These are phyloP conservation scores for Cosmopolites sordidus DNA, from an alignment of 2,888 invertebrate species.

Conservation along the genomic window DNA sequence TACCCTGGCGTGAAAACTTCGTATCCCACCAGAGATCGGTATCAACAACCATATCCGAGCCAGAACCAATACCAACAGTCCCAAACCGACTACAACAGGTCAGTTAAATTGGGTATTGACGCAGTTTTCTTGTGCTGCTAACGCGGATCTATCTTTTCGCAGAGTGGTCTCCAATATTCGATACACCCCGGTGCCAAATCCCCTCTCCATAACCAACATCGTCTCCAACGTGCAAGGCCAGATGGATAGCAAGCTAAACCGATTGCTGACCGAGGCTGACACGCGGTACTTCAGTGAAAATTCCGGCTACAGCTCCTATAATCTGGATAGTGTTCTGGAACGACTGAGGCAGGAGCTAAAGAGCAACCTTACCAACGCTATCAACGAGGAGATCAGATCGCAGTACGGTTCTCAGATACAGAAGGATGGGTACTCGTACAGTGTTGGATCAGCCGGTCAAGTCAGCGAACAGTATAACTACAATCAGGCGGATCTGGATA, in stretches of 20 bases:
- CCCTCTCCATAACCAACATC: conserved; percentile 39
- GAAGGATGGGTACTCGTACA: conserved; percentile 38
- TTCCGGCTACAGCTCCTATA: conserved; percentile 25
- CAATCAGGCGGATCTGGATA: conserved; percentile 39
- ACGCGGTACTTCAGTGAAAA: conserved; percentile 34
- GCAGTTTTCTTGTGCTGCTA: too few species aligned
- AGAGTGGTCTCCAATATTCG: conserved; percentile 13
- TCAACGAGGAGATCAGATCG: conserved; percentile 40
- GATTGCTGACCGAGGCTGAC: conserved; percentile 36
- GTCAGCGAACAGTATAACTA: conserved; percentile 40
- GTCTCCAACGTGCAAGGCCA: conserved; percentile 40
- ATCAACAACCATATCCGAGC: too few species aligned
- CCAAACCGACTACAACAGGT: neutral
- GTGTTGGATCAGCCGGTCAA: conserved; percentile 32
- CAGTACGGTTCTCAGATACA: conserved; percentile 42
- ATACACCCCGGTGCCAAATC: conserved; percentile 35
- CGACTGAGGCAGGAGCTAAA: conserved; percentile 39
- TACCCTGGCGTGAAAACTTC: neutral
- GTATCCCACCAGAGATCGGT: neutral
- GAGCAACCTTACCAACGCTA: conserved; percentile 38
- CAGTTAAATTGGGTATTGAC: too few species aligned
- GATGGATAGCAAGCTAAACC: conserved; percentile 37
- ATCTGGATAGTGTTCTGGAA: conserved; percentile 37
- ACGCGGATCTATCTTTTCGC: too few species aligned
- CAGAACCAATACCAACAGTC: neutral